Conservation (phyloP, 2,888 invertebrate species). For the Biston stratarius region DNA sequence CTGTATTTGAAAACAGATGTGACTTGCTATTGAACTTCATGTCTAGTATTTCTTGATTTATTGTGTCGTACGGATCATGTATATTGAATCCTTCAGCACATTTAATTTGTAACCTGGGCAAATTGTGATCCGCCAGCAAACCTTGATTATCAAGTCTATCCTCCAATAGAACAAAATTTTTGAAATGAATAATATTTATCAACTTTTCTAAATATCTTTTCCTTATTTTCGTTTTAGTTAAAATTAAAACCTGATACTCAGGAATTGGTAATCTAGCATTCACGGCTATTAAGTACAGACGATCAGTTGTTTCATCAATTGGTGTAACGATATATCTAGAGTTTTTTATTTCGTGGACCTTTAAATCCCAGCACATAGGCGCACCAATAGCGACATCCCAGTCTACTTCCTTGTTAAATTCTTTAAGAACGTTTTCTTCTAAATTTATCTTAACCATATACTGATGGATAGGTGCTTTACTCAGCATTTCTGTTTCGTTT, state of each 20-base stretch:
- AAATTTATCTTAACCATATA: conserved; percentile 11
- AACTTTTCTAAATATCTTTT: not conserved
- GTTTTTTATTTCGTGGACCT: not conserved
- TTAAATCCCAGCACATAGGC: conserved; percentile 27
- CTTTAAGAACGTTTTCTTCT: not conserved
- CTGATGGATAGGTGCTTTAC: conserved; percentile 4
- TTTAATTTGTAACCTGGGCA: conserved; percentile 9
- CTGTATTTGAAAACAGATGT: conserved; percentile 7
- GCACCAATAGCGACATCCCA: conserved; percentile 23
- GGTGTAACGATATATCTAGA: conserved; percentile 10
- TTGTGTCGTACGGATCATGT: conserved; percentile 1
- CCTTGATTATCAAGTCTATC: not conserved
- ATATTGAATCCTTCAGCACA: conserved; percentile 12
- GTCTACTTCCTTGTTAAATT: conserved; percentile 6
- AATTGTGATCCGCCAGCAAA: conserved; percentile 1
- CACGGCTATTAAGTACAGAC: conserved; percentile 7
- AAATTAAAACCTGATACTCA: conserved; percentile 33
- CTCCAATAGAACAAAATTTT: conserved; percentile 4
- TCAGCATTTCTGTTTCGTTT: not conserved
- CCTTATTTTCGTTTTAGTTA: conserved; percentile 6
- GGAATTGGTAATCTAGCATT: conserved; percentile 1
- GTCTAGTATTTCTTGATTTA: not conserved
- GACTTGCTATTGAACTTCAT: not conserved
- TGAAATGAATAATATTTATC: conserved; percentile 6
- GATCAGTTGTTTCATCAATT: conserved; percentile 5